A percentile compares a stretch with the other conserved stretches of the same genome.
Conservation (phyloP, 2,888 invertebrate genomes). For the Pedicia rivosa region DNA sequence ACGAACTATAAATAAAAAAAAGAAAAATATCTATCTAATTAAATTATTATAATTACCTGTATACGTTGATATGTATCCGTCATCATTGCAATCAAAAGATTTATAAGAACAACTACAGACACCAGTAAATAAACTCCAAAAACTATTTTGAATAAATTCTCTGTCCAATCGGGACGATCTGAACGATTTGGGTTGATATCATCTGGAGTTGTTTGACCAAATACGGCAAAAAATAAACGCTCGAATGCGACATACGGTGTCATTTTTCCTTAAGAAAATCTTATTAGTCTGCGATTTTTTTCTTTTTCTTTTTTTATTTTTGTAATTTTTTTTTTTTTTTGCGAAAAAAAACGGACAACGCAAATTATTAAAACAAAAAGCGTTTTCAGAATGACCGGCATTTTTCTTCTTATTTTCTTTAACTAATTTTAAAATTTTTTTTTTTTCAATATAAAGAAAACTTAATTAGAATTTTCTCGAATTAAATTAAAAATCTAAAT, state of each 20-base stretch:
- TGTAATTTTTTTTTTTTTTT: neutral
- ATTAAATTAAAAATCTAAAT: no score
- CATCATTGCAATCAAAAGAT: slow-evolving; percentile 99
- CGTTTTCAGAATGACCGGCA: no score
- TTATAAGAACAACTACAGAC: slow-evolving; percentile 94
- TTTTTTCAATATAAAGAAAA: no score
- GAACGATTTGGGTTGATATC: slow-evolving; percentile 60
- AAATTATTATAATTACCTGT: slow-evolving; percentile 57
- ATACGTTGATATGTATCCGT: slow-evolving; percentile 99
- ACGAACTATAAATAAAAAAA: slow-evolving; percentile 47
- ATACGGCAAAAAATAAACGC: slow-evolving; percentile 94
- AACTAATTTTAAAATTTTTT: no score
- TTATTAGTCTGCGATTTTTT: neutral
- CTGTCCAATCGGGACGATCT: slow-evolving; percentile 64
- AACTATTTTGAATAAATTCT: slow-evolving; percentile 75
- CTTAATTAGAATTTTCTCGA: no score
- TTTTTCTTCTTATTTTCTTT: no score
- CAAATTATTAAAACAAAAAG: no score
- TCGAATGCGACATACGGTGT: slow-evolving; percentile 87
- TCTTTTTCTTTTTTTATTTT: neutral
- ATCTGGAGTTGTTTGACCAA: slow-evolving; percentile 81
- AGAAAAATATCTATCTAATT: slow-evolving; percentile 9
- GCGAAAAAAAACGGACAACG: neutral
- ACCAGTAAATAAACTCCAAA: slow-evolving; percentile 98
- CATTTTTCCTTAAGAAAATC: slow-evolving; percentile 48